Conservation (phyloP, 2,113 vertebrate genomes). For the Pluvialis apricaria region DNA sequence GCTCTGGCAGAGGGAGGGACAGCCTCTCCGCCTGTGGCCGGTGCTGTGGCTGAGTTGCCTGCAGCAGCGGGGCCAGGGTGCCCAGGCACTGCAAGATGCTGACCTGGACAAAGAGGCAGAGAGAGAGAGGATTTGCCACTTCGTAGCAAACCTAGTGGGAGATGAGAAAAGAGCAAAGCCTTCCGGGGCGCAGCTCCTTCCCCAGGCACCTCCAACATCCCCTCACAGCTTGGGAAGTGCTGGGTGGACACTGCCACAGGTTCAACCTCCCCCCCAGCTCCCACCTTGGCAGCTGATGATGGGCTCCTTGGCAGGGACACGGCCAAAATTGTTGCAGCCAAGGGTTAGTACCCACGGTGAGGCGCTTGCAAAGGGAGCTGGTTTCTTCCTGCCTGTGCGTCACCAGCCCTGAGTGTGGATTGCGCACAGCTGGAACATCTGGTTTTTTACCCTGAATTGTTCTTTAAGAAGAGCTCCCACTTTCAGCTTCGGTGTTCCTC, state of each 20-base stretch:
- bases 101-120: neutral
- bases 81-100: neutral
- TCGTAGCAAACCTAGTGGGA: neutral
- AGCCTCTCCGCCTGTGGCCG: accelerated
- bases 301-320: neutral
- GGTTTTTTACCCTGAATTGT: neutral
- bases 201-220: neutral
- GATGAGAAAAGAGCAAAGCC: neutral
- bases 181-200: neutral
- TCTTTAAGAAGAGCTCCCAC: neutral
- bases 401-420: neutral
- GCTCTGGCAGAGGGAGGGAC: neutral
- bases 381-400: neutral
- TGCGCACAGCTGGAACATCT: neutral
- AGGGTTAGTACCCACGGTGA: neutral
- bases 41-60: neutral
- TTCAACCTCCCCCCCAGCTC: neutral
- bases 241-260: accelerated
- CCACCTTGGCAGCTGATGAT: neutral
- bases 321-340: neutral
- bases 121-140: neutral
- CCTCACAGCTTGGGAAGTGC: neutral
- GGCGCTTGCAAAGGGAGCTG: neutral
- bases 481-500: neutral
- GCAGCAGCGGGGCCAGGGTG: neutral